Evolutionary conservation across 2,797 vertebrate species (phyloP).

Genomic region (Zenarchopterus dispar): DNA sequence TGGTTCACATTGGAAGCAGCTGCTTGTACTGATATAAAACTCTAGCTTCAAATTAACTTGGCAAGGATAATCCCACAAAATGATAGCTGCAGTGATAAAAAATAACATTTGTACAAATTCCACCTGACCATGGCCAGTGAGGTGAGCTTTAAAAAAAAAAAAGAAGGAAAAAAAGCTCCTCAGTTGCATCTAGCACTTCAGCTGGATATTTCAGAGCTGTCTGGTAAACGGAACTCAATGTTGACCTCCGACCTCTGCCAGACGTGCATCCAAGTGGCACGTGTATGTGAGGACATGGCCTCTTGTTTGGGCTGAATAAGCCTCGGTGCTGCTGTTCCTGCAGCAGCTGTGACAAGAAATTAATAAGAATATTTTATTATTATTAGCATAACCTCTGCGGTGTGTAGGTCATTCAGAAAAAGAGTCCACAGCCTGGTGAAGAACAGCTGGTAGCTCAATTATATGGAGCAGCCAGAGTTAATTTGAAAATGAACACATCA

Average conservation of each 20-base stretch:
- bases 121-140: constrained; percentile 33
- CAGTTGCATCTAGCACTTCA: constrained; percentile 50
- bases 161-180: constrained; percentile 13
- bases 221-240: constrained; percentile 63
- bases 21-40: constrained; percentile 55
- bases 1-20: constrained; percentile 50
- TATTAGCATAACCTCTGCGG: constrained; percentile 16
- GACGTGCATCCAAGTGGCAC: constrained; percentile 20
- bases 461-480: constrained; percentile 45
- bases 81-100: constrained; percentile 49
- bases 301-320: constrained; percentile 29
- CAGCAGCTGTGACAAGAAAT: too few species aligned
- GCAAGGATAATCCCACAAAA: constrained; percentile 56
- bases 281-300: constrained; percentile 23
- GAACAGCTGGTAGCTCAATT: constrained; percentile 34
- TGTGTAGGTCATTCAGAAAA: constrained; percentile 22
- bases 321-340: background rate
- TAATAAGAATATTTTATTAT: background rate
- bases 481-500: constrained; percentile 59
- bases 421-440: background rate
- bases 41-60: constrained; percentile 60
- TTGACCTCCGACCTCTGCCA: constrained; percentile 58
- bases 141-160: constrained; percentile 19
- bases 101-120: constrained; percentile 59
- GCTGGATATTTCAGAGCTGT: constrained; percentile 52